Evolutionary conservation across 1,140 invertebrate species (phyloP).

Genomic region (Parapsyche elsis): DNA sequence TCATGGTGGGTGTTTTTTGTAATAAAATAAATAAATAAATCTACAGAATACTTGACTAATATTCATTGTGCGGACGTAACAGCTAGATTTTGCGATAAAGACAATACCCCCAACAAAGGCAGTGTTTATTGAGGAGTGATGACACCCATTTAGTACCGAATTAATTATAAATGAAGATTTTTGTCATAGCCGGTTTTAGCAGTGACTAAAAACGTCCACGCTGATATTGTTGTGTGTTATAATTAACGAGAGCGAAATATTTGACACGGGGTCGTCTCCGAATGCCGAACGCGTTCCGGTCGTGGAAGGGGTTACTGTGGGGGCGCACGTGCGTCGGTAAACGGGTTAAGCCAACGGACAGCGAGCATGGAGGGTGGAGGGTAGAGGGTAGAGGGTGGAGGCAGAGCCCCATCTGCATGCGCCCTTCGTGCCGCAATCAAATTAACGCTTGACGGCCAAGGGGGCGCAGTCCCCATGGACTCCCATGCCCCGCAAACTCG

Average conservation of each 20-base stretch:
- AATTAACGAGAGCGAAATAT: neutral
- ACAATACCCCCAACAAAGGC: no score
- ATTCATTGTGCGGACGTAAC: no score
- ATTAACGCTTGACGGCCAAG: conserved; percentile 52
- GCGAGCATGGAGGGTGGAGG: neutral
- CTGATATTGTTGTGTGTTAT: neutral
- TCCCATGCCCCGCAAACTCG: no score
- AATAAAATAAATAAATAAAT: no score
- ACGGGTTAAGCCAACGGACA: conserved; percentile 31
- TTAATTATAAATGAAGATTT: no score
- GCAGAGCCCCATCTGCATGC: conserved; percentile 33
- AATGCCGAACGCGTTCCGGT: conserved; percentile 12
- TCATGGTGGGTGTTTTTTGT: no score
- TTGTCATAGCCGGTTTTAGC: no score
- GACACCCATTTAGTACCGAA: no score
- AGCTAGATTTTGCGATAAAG: no score
- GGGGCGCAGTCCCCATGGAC: neutral
- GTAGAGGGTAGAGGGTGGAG: neutral
- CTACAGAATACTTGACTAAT: no score
- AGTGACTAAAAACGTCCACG: no score
- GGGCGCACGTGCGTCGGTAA: conserved; percentile 4
- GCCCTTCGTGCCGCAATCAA: conserved; percentile 47
- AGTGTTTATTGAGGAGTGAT: no score
- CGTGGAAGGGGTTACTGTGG: neutral
- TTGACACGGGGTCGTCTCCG: conserved; percentile 4